A percentile compares a stretch with the other conserved stretches of the same genome.
These are phyloP conservation scores for Centropus bengalensis DNA, from an alignment of 2,113 vertebrate species.

Conservation along the genomic window DNA sequence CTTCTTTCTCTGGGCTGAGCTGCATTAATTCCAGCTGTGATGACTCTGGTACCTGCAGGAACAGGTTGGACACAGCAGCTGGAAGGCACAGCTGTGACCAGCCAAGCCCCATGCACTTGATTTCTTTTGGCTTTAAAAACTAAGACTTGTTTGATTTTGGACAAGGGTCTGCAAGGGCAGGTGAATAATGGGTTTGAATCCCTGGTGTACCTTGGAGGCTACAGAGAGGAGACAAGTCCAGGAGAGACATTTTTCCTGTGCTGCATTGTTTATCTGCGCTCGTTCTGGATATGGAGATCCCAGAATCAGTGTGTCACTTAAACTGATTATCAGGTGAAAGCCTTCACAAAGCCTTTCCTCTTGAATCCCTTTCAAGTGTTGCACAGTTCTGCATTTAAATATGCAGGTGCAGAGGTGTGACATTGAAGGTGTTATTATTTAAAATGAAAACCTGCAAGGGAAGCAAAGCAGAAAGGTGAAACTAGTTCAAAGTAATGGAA, in stretches of 20 bases:
- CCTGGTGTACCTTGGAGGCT: background rate
- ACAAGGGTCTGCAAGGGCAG: background rate
- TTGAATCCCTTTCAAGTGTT: background rate
- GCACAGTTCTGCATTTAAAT: background rate
- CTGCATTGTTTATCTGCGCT: background rate
- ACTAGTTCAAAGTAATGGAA: background rate
- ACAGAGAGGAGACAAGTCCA: rapidly evolving
- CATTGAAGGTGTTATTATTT: background rate
- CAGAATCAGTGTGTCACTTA: background rate
- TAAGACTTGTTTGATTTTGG: background rate
- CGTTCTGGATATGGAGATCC: background rate
- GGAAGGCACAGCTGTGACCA: background rate
- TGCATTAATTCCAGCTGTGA: background rate
- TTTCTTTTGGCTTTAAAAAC: background rate
- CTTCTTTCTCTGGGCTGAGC: background rate
- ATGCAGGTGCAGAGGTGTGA: background rate
- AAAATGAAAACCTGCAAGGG: background rate
- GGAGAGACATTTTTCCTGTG: background rate
- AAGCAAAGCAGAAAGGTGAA: background rate
- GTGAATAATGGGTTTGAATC: background rate
- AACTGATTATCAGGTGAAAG: background rate
- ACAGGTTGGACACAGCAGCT: background rate
- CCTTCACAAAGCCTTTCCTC: background rate
- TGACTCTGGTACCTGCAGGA: background rate
- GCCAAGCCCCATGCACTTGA: rapidly evolving